Base-by-base conservation (phyloP, 2,888 invertebrate genomes). In the Drosophila pseudotakahashii region DNA sequence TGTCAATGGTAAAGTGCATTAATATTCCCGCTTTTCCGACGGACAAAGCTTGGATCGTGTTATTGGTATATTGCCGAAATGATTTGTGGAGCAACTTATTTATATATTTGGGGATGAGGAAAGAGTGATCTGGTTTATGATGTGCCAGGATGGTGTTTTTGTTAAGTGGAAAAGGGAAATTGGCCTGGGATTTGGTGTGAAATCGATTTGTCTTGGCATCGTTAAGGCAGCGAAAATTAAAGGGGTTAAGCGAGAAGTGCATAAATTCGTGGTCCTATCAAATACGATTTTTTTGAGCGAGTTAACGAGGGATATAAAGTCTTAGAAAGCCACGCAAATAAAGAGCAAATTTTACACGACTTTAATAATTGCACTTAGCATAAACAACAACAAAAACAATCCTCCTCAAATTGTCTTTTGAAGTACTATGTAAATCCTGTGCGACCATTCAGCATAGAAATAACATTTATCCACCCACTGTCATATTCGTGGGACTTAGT, bases 1-100 rank as follows among this genome's bases (percentile, higher is more conserved):
- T 75, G 78, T 77, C 61, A 72, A 70, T 67, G 64, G 64, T 76
- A 83, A 77, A 63, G 55, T 78, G 67, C 59, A 63, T 61, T 70
- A 70, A 54, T 74, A 57, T 71, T 64, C 57, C 39, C 26, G 16
- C 64, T 52, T 52, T 64, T 67, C 52, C 44, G 34, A 9, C 36
- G 34, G 16, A n/a, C 19, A 36, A n/a, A 7, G 32, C 30, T 23
- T 14, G 32, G 64, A 64, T 63, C 63, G 64, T 64, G 64, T 42
- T 61, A 61, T 45, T 63, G 53, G 37, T 48, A 37, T n/a, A 36
- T 60, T 45, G 23, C 44, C 32, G 41, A 53, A 62, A 47, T 67
- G 66, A 66, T 67, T 62, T 62, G 62, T 62, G 63, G 62, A 23
- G 47, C 44, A 55, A 37, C 36, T 42, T 32, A 54, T 48, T 41